Percentiles rank a stretch among this genome's conserved stretches.
Conservation (phyloP, 2,113 vertebrate genomes). For the Delphinapterus leucas region DNA sequence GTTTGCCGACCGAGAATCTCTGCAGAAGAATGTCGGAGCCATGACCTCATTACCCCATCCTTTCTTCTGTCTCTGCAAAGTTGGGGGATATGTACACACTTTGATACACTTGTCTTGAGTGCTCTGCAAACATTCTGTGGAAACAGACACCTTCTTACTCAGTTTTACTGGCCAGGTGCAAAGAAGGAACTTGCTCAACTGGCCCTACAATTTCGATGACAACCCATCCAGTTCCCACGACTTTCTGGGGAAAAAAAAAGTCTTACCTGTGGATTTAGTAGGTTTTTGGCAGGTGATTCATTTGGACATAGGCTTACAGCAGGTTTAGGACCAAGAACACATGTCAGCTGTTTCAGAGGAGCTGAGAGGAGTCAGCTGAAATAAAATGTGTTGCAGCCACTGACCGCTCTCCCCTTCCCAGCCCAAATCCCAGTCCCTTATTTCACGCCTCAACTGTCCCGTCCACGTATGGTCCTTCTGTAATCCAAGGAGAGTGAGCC, state of each 20-base stretch:
- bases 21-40: background rate
- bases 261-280: background rate
- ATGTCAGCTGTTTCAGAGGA: background rate
- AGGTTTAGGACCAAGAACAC: background rate
- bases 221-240: background rate
- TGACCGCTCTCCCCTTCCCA: fast-evolving
- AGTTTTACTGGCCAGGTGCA: background rate
- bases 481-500: fast-evolving
- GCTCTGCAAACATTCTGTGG: background rate
- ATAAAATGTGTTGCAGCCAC: fast-evolving
- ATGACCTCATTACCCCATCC: fast-evolving
- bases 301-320: background rate
- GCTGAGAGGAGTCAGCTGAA: background rate
- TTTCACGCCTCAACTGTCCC: fast-evolving
- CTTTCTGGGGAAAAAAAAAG: background rate
- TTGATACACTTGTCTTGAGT: background rate
- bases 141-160: background rate
- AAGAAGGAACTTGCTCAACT: background rate
- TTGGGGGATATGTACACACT: fast-evolving
- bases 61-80: background rate
- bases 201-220: background rate
- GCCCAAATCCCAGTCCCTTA: background rate
- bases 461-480: fast-evolving
- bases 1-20: background rate
- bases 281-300: background rate